Evolutionary conservation across 2,113 vertebrate species (phyloP).

Genomic region (Ahaetulla prasina): DNA sequence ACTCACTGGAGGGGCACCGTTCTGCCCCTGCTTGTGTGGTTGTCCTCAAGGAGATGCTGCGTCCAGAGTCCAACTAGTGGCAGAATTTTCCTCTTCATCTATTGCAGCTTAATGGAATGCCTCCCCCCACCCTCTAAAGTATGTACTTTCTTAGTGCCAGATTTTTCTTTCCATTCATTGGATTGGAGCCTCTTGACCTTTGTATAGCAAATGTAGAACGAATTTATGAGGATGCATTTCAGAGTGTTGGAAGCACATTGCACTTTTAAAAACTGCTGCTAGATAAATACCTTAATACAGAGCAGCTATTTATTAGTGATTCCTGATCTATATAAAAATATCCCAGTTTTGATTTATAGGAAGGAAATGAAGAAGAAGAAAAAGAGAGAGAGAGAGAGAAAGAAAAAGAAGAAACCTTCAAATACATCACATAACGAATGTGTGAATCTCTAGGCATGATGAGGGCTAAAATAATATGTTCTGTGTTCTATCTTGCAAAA

Average conservation of each 20-base stretch:
- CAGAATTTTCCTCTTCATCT: background rate
- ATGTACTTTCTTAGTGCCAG: background rate
- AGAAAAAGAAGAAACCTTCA: background rate
- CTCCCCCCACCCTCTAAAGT: background rate
- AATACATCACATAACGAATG: background rate
- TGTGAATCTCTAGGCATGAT: background rate
- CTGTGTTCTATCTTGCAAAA: background rate
- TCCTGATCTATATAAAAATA: background rate
- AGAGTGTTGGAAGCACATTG: background rate
- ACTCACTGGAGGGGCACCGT: conserved; percentile 5
- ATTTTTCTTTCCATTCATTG: background rate
- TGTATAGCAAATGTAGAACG: background rate
- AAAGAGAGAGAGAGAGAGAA: background rate
- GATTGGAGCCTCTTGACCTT: background rate
- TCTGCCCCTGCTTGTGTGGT: conserved; percentile 27
- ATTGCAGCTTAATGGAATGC: background rate
- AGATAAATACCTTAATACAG: background rate
- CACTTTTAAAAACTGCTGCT: background rate
- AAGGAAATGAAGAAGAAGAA: background rate
- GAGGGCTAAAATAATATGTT: background rate
- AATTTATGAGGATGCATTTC: background rate
- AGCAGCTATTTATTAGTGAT: background rate
- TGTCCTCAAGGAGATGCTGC: conserved; percentile 41
- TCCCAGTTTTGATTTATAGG: background rate
- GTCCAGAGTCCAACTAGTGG: conserved; percentile 8